Evolutionary conservation across 2,888 invertebrate genomes (phyloP), one percentile per base, ranked within the genome.

Genomic region (Litoditis marina): DNA sequence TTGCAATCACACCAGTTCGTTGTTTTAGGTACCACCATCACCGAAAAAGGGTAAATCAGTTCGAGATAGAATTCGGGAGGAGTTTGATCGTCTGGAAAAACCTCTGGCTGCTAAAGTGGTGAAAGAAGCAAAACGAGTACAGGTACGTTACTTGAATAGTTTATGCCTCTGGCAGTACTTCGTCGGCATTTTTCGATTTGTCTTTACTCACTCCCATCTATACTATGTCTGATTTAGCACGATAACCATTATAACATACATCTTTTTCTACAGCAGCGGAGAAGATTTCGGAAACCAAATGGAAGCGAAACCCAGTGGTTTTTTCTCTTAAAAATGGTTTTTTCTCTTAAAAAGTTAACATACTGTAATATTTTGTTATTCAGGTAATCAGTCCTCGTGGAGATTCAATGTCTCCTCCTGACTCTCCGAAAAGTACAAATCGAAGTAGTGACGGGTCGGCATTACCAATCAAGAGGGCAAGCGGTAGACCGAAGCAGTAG

Each of bases 401-500:
- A 19, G 30, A 25, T 16, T 60, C 60, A 6, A 25, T 53, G 11
- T 60, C 60, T 22, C 60, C 60, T 6, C 52, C 51, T 2, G 31
- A 44, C 1, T 60, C 60, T 16, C 60, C 52, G 11, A 50, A 6
- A 8, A n/a, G 31, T 4, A 56, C 44, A 44, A n/a, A 28, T 30
- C n/a, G n/a, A 44, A 44, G 44, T 25, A 22, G 44, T 44, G 19
- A 53, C 47, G 31, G 44, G 28, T 34, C 19, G 19, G 52, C n/a
- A n/a, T n/a, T n/a, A n/a, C n/a, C n/a, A n/a, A n/a, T n/a, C n/a
- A 58, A 42, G 27, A 32, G 54, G 27, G 51, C 47, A 39, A 54
- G 50, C 19, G 71, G 69, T n/a, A 25, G 71, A 19, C 71, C 71
- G 11, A 61, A 67, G 27, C 59, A 65, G 32, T 71, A 71, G 71